Evolutionary conservation across 2,797 vertebrate species (phyloP).

Genomic region (Eulemur albifrons): DNA sequence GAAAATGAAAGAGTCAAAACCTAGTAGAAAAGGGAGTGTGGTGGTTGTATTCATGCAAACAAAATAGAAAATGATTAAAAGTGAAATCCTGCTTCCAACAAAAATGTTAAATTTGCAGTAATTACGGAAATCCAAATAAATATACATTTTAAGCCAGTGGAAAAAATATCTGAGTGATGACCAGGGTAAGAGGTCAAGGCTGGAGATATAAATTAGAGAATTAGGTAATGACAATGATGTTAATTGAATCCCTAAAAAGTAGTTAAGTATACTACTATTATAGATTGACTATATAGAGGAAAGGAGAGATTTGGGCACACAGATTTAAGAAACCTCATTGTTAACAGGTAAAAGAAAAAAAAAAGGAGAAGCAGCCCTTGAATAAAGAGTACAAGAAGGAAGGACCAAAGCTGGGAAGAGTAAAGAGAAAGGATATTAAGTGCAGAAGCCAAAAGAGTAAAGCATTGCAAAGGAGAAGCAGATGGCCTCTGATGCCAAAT

Average conservation of each 20-base stretch:
- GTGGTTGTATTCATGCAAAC: background rate
- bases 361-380: background rate
- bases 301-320: background rate
- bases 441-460: background rate
- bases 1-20: background rate
- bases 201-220: background rate
- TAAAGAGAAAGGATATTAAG: background rate
- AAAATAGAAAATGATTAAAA: background rate
- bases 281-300: background rate
- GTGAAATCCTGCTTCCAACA: background rate
- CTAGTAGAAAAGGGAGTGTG: background rate
- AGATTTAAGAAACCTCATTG: background rate
- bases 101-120: background rate
- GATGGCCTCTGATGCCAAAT: background rate
- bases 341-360: background rate
- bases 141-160: background rate
- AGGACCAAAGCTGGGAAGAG: background rate
- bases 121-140: background rate
- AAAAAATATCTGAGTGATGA: background rate
- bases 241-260: background rate
- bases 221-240: background rate
- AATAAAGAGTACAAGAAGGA: background rate
- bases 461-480: background rate
- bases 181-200: background rate
- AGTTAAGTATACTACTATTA: background rate